Evolutionary conservation across 92 coral and sea anemone species (phyloP), one percentile per base, ranked within the genome.

Genomic region (Desmophyllum pertusum): DNA sequence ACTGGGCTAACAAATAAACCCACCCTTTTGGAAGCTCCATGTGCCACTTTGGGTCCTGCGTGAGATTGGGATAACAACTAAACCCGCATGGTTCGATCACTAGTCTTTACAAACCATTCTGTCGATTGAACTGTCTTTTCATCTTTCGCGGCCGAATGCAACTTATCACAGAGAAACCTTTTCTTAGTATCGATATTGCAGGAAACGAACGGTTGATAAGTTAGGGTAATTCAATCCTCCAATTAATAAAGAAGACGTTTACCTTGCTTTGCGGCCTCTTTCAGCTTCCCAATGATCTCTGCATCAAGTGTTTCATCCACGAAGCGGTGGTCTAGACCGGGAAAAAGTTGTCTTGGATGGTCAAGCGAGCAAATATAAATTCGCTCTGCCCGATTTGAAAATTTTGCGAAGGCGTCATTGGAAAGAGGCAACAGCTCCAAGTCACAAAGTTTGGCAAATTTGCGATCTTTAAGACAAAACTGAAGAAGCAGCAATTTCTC

Each of bases 381-480:
- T 33, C 65, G 76, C 10, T 15, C 67, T 31, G 51, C 67, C 23
- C 17, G 75, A 21, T 19, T 19, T 31, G 38, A 17, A 81, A 95
- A 95, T 55, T 21, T 43, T 21, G 82, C 38, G 62, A 95, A 95
- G 9, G 67, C 17, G 25, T 86, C 89, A 65, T 77, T 73, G 27
- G 94, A 84, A 31, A 95, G 80, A 3, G 98, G 98, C 5, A 95
- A 84, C 10, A 95, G 90, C 63, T 84, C 69, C 39, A 95, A 83
- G 31, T 87, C 95, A 45, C 53, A 48, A 7, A 95, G 89, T 4
- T 85, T 86, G 1, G 40, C 70, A 83, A 68, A 83, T 3, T 71
- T 29, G 19, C 73, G 35, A 69, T 93, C 98, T 7, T 84, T 69
- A 4, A 95, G 83, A 75, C 92, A 75, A 78, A 80, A 95, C 30